These are phyloP conservation scores for Macropus fuliginosus DNA, from an alignment of 2,797 vertebrate species.

Conservation along the genomic window DNA sequence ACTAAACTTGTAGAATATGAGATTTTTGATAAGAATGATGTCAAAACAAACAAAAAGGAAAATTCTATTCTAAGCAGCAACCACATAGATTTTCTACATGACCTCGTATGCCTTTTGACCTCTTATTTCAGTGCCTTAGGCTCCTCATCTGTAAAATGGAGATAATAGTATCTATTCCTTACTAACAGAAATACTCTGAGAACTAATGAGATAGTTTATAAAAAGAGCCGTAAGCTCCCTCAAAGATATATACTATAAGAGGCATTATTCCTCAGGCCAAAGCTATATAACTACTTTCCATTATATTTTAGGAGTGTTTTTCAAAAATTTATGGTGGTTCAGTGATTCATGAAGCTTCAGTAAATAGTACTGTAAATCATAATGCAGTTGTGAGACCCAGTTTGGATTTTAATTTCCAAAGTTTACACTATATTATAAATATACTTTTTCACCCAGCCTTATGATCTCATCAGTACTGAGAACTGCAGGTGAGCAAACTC, in stretches of 20 bases:
- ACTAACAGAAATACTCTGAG: slow-evolving; percentile 53
- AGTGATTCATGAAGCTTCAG: slow-evolving; percentile 21
- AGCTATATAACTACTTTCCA: slow-evolving; percentile 31
- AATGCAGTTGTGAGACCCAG: slow-evolving; percentile 21
- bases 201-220: slow-evolving; percentile 69
- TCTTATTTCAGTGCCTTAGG: slow-evolving; percentile 37
- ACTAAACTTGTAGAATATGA: background rate
- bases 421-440: background rate
- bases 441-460: background rate
- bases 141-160: slow-evolving; percentile 51
- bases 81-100: background rate
- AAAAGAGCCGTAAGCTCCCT: slow-evolving; percentile 71
- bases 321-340: slow-evolving; percentile 21
- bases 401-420: background rate
- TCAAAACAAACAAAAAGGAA: slow-evolving; percentile 19
- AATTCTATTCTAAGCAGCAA: slow-evolving; percentile 45
- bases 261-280: slow-evolving; percentile 63
- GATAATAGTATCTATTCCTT: slow-evolving; percentile 40
- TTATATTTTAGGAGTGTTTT: slow-evolving; percentile 29
- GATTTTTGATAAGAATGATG: background rate
- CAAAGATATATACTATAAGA: slow-evolving; percentile 73
- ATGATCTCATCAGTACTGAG: background rate
- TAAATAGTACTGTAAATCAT: slow-evolving; percentile 34
- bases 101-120: slow-evolving; percentile 53
- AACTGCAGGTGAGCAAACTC: background rate